Evolutionary conservation across 2,888 invertebrate species (phyloP), one percentile per base, ranked within the genome.

Genomic region (Sarcophaga caerulescens): DNA sequence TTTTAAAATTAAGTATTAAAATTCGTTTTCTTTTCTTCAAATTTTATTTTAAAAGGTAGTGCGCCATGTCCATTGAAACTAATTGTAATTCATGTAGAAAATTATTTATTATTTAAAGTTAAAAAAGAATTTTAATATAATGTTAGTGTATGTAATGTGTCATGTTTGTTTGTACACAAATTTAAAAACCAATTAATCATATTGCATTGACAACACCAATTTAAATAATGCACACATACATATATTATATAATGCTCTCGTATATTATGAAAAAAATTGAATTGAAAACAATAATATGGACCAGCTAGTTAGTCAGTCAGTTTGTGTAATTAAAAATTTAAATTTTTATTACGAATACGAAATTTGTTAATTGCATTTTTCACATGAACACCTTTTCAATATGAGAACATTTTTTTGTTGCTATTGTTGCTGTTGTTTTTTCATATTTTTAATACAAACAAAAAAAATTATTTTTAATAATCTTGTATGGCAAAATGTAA

Each of bases 321-420:
- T 71, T 66, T 75, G 74, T 73, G 85, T 82, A 82, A 82, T 75
- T 86, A 84, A 78, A 79, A 71, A 70, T 75, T 77, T 65, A 76
- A 87, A 84, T 77, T 57, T 68, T 2, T 23, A 52, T 52, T 52
- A 14, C 17, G 12, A 82, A 85, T 82, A 87, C 68, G 81, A 81
- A 91, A 90, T 89, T 89, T 89, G 89, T 91, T 91, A 91, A 92
- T 91, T 92, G 90, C 91, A 90, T 90, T 91, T 91, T 92, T 89
- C 91, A 90, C 92, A 90, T 91, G 92, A 91, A 92, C 92, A 91
- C 92, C 90, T 89, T 84, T 73, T 59, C 12, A 52, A 52, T 52
- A 52, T 52, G 52, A 17, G 52, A 17, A 65, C 25, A 19, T 60
- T 74, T 19, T 21, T 63, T 44, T 45, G 21, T 47, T 45, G 59